These are phyloP conservation scores for Rhinella marina DNA, from an alignment of 2,797 vertebrate species.

Conservation along the genomic window DNA sequence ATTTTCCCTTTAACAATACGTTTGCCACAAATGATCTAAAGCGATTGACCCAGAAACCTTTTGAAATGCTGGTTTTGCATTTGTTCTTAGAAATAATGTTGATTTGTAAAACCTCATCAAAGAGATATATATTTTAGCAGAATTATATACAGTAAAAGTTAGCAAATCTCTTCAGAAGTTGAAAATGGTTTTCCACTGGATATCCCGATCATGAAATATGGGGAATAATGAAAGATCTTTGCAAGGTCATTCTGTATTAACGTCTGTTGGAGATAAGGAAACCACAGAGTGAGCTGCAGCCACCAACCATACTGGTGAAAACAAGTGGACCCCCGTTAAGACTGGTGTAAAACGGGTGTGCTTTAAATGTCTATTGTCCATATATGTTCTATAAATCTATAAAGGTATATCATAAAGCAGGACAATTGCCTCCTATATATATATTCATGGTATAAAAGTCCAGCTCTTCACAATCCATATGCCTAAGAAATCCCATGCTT, in stretches of 20 bases:
- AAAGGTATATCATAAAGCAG: too few species aligned
- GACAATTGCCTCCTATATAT: too few species aligned
- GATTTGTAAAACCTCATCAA: neutral
- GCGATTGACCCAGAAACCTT: neutral
- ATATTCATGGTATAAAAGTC: too few species aligned
- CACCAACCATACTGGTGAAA: too few species aligned
- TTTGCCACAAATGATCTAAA: neutral
- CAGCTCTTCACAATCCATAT: too few species aligned
- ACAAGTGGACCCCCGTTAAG: neutral
- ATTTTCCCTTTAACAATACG: neutral
- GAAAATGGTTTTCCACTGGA: neutral
- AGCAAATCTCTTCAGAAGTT: neutral
- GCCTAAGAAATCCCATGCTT: too few species aligned
- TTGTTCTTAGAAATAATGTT: constrained; percentile 12
- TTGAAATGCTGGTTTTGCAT: constrained; percentile 1
- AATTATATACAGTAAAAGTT: neutral
- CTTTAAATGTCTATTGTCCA: too few species aligned
- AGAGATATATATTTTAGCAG: neutral
- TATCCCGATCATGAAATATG: neutral
- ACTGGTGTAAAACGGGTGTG: too few species aligned
- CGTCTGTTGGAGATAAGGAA: neutral
- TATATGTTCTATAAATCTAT: too few species aligned
- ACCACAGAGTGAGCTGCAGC: neutral
- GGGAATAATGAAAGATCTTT: neutral
- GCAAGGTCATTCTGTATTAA: neutral